Evolutionary conservation across 2,888 invertebrate species (phyloP), one percentile per base, ranked within the genome.

Genomic region (Campoletis raptor): DNA sequence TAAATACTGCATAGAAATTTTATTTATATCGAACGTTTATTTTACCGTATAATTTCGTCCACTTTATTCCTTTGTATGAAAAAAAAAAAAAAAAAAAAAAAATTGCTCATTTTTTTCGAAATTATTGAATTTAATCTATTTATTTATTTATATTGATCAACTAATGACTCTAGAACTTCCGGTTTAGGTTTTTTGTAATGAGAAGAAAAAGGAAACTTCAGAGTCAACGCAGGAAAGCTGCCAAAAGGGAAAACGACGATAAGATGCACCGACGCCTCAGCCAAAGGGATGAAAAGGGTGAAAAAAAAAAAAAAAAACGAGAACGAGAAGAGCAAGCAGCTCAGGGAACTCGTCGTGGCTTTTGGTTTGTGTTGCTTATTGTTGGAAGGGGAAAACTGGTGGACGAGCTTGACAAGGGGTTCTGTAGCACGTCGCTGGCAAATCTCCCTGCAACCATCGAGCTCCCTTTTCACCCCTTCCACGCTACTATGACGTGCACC

Each of bases 401-500:
- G 61, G 77, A 66, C 74, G 72, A 52, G 45, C 76, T 70, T 72
- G 78, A 81, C 69, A 64, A 45, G 64, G 36, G 81, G 57, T 37
- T 74, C 7, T 42, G 40, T 12, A 64, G 12, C 70, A 72, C 66
- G 37, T 76, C 76, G 73, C 86, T 74, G 81, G 84, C 81, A 84
- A 86, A 86, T 84, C 61, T 86, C 81, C 67, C 80, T 67, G 76
- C 61, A 74, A 69, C 78, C 74, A 84, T 84, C 78, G 73, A 69
- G 76, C 45, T 66, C 69, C 72, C 61, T 61, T 64, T n/a, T n/a
- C 57, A 15, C 48, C 72, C 61, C 24, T 61, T 52, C 37, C 15
- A 21, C 61, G 8, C n/a, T 52, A n/a, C n/a, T n/a, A n/a, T n/a
- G 57, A 61, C 37, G 52, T 54, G 52, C 40, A 45, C 30, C 45